These are phyloP conservation scores for Epicauta chinensis DNA, from an alignment of 1,140 invertebrate genomes.

Conservation along the genomic window DNA sequence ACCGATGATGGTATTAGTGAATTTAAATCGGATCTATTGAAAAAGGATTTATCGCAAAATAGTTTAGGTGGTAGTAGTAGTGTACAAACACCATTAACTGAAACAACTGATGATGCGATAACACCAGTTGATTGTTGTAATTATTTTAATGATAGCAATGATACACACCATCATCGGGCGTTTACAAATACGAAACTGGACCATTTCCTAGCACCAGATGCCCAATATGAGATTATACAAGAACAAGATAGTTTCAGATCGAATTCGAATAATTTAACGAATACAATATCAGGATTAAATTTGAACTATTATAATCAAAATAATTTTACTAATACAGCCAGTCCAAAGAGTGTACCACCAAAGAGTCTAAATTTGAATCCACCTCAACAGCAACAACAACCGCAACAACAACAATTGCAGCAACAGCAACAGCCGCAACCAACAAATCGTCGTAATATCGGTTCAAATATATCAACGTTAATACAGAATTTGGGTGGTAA, in stretches of 20 bases:
- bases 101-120: slow-evolving; percentile 40
- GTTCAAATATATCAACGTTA: slow-evolving; percentile 39
- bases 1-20: slow-evolving; percentile 31
- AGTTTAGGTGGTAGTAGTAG: slow-evolving; percentile 33
- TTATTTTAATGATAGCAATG: slow-evolving; percentile 28
- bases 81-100: slow-evolving; percentile 40
- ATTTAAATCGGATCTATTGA: slow-evolving; percentile 36
- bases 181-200: slow-evolving; percentile 27
- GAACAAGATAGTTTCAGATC: slow-evolving; percentile 32
- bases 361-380: slow-evolving; percentile 32
- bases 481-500: slow-evolving; percentile 42
- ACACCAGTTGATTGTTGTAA: slow-evolving; percentile 32
- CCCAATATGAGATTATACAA: slow-evolving; percentile 56
- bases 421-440: slow-evolving; percentile 6
- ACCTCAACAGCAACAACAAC: not conserved
- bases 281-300: slow-evolving; percentile 38
- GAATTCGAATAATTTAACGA: slow-evolving; percentile 34
- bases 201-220: slow-evolving; percentile 52
- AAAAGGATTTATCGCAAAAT: slow-evolving; percentile 49
- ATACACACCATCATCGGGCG: slow-evolving; percentile 14
- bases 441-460: slow-evolving; percentile 30
- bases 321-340: slow-evolving; percentile 21
- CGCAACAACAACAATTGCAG: too few species aligned
- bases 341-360: slow-evolving; percentile 31
- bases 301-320: slow-evolving; percentile 31